Evolutionary conservation across 2,797 vertebrate species (phyloP), one percentile per base, ranked within the genome.

Genomic region (Rhinichthys osculus): DNA sequence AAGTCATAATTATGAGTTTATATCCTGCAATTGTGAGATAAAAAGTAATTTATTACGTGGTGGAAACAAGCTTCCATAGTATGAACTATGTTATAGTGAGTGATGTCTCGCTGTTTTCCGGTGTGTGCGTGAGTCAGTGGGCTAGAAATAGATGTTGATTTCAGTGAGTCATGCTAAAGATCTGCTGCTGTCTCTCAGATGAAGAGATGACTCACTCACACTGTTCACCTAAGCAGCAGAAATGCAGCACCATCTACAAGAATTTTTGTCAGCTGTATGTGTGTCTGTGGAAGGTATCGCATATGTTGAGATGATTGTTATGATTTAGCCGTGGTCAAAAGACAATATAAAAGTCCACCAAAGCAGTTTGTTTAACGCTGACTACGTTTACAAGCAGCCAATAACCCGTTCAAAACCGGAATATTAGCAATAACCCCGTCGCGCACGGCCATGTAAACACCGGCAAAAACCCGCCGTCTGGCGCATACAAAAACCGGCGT

Each of bases 81-180:
- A 33, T 66, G 27, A 33, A 66, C 30, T 16, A 6, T 66, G 62
- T 64, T 30, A 64, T 5, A 64, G n/a, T 64, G n/a, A 64, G 11
- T 66, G 62, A 33, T 66, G 27, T 33, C 62, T 66, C 14, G 7
- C 16, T 69, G 33, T 69, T 38, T 47, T 27, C 2, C 0, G 0
- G 42, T 50, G 44, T 73, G 67, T 16, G 62, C 30, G 62, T 30
- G 62, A 64, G 62, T 83, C 42, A 30, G 67, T 50, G 69, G 44
- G 42, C 67, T 73, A 52, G 40, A 73, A 83, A 87, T 87, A 83
- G 81, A 83, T 72, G 67, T 33, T 72, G 7, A 78, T 57, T 16
- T 85, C 42, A 69, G 38, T 87, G 86, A 88, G 72, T 88, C 87
- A 82, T 47, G 59, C 23, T 57, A 62, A 57, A 62, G 52, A 85